Conservation (phyloP, 2,888 invertebrate species). For the Drosophila hamatofila region DNA sequence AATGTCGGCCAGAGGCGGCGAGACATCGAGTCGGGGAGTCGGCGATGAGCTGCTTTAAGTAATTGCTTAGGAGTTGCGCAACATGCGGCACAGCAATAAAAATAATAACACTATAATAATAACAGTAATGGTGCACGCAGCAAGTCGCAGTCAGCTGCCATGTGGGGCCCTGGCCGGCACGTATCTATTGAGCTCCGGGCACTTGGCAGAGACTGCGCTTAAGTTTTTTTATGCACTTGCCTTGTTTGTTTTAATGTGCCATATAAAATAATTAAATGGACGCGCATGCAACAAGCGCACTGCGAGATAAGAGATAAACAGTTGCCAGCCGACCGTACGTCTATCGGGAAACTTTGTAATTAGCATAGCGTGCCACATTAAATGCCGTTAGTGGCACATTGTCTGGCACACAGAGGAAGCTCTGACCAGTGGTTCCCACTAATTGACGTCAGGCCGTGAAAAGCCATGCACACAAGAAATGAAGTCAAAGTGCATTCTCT, state of each 20-base stretch:
- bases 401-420: constrained; percentile 33
- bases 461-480: constrained; percentile 30
- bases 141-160: constrained; percentile 22
- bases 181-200: constrained; percentile 13
- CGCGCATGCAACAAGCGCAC: constrained; percentile 64
- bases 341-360: constrained; percentile 53
- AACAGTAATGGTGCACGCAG: constrained; percentile 47
- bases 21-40: constrained; percentile 18
- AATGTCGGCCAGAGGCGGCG: constrained; percentile 32
- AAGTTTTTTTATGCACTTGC: constrained; percentile 30
- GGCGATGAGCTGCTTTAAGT: constrained; percentile 53
- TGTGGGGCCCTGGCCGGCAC: constrained; percentile 3
- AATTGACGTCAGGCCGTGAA: constrained; percentile 37
- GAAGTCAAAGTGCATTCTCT: constrained; percentile 2
- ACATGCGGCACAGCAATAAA: constrained; percentile 70
- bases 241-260: constrained; percentile 70
- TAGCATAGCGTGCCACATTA: constrained; percentile 58
- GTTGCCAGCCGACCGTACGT: not conserved
- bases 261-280: constrained; percentile 76
- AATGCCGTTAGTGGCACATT: constrained; percentile 64
- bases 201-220: constrained; percentile 36
- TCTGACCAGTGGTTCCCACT: constrained; percentile 32
- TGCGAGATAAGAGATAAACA: constrained; percentile 45
- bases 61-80: constrained; percentile 74
- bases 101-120: constrained; percentile 63